A percentile compares a stretch with the other conserved stretches of the same genome.
phyloP scores from a whole-genome alignment of 2,113 vertebrate species.

The Miniopterus natalensis region DNA sequence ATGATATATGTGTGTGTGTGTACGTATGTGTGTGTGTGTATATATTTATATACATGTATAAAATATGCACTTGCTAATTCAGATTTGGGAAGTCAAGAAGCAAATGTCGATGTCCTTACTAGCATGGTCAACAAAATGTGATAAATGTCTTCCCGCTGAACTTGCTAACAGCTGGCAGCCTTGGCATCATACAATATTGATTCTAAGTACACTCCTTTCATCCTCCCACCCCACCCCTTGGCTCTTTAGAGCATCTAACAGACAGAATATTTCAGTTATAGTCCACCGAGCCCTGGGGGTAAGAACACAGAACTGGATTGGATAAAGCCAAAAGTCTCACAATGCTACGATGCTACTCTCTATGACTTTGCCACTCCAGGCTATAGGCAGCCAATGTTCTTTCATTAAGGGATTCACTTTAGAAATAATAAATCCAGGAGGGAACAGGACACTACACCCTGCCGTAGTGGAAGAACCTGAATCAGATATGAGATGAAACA shows the following conservation, averaged over 20 bases:
- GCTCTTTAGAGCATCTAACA: neutral
- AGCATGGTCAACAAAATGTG: neutral
- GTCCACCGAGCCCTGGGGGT: neutral
- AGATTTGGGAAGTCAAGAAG: conserved; percentile 7
- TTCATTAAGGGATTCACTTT: neutral
- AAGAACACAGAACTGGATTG: neutral
- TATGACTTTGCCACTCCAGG: neutral
- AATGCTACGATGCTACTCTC: rapidly evolving
- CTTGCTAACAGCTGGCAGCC: neutral
- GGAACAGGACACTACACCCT: neutral
- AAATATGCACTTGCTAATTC: neutral
- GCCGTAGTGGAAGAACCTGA: neutral
- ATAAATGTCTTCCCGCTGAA: neutral
- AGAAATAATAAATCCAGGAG: neutral
- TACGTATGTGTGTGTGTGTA: neutral
- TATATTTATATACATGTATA: neutral
- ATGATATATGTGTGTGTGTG: neutral
- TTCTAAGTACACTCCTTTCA: neutral
- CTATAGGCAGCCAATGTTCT: neutral
- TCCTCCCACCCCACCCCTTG: neutral
- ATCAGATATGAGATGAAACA: neutral
- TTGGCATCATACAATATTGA: rapidly evolving
- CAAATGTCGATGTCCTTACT: neutral
- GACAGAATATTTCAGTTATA: neutral
- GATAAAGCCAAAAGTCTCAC: neutral